Percentiles rank a stretch among this genome's conserved stretches.
Evolutionary conservation across 2,888 invertebrate genomes (phyloP).

Genomic region (Eumerus sabulonum): DNA sequence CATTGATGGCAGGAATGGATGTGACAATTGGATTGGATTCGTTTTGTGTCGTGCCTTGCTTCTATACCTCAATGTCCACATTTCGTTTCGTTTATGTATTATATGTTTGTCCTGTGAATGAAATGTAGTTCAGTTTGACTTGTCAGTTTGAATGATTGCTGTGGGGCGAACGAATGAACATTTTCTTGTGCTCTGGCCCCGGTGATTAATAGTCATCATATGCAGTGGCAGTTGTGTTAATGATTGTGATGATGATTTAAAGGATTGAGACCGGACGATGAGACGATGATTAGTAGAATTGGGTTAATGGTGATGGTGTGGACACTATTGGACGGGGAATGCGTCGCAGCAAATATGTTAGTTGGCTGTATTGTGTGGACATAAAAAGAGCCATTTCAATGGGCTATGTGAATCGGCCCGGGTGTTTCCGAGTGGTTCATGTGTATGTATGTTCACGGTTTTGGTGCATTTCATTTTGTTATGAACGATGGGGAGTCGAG

Average conservation of each 20-base stretch:
- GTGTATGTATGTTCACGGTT: too few species aligned
- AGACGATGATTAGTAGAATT: slow-evolving; percentile 62
- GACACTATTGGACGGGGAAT: too few species aligned
- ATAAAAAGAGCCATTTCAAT: too few species aligned
- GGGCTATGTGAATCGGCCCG: too few species aligned
- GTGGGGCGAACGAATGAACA: slow-evolving; percentile 59
- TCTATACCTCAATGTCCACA: neutral
- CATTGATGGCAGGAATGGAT: slow-evolving; percentile 63
- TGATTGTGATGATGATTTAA: slow-evolving; percentile 69
- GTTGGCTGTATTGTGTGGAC: too few species aligned
- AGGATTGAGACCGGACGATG: slow-evolving; percentile 50
- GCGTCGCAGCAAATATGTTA: too few species aligned
- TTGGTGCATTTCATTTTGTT: too few species aligned
- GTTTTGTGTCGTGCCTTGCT: slow-evolving; percentile 5
- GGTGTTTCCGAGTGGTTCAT: too few species aligned
- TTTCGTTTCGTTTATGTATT: too few species aligned
- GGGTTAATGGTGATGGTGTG: slow-evolving; percentile 55
- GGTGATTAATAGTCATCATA: slow-evolving; percentile 67
- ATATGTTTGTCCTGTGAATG: slow-evolving; percentile 55
- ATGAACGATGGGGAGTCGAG: too few species aligned
- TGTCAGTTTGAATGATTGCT: slow-evolving; percentile 68
- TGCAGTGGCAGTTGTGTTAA: slow-evolving; percentile 68
- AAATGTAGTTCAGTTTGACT: slow-evolving; percentile 57
- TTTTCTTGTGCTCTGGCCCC: slow-evolving; percentile 61
- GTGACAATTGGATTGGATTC: slow-evolving; percentile 63